A percentile compares a stretch with the other conserved stretches of the same genome.
phyloP scores from a whole-genome alignment of 2,797 vertebrate genomes.

The Rhinatrema bivittatum region DNA sequence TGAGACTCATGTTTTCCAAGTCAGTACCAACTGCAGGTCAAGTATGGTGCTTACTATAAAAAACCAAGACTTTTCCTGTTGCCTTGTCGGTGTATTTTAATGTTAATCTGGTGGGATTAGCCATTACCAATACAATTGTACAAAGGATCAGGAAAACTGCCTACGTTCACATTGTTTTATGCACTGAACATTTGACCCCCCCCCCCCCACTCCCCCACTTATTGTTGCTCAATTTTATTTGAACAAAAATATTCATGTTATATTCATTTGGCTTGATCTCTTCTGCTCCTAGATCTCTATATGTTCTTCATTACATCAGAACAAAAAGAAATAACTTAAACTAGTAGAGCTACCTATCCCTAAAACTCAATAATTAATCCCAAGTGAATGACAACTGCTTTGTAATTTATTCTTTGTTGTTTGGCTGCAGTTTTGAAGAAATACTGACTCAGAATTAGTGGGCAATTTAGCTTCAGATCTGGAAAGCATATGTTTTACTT shows the following conservation, averaged over 20 bases:
- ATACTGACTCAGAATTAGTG: constrained; percentile 39
- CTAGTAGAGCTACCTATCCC: constrained; percentile 55
- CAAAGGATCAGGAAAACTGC: constrained; percentile 4
- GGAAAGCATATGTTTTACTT: constrained; percentile 64
- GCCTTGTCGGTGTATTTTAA: constrained; percentile 14
- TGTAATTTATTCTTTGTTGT: constrained; percentile 42
- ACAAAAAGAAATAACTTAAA: constrained; percentile 50
- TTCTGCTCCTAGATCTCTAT: constrained; percentile 19
- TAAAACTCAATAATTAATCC: constrained; percentile 65
- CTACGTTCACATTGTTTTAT: constrained; percentile 9
- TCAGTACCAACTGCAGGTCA: constrained; percentile 22
- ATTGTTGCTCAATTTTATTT: constrained; percentile 19
- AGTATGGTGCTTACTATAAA: constrained; percentile 20
- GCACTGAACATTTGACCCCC: constrained; percentile 52
- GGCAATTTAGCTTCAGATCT: constrained; percentile 49
- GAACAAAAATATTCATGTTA: constrained; percentile 43
- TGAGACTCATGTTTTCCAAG: constrained; percentile 25
- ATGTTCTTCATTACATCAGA: constrained; percentile 46
- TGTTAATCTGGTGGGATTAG: constrained; percentile 9
- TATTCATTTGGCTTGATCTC: constrained; percentile 35
- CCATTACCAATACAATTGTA: constrained; percentile 8
- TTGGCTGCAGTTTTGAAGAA: constrained; percentile 46
- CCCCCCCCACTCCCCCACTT: too few species aligned
- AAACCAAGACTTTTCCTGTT: constrained; percentile 24
- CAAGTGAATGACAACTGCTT: constrained; percentile 49